Conservation (phyloP, 2,888 invertebrate genomes). For the Chrysina gloriosa region DNA sequence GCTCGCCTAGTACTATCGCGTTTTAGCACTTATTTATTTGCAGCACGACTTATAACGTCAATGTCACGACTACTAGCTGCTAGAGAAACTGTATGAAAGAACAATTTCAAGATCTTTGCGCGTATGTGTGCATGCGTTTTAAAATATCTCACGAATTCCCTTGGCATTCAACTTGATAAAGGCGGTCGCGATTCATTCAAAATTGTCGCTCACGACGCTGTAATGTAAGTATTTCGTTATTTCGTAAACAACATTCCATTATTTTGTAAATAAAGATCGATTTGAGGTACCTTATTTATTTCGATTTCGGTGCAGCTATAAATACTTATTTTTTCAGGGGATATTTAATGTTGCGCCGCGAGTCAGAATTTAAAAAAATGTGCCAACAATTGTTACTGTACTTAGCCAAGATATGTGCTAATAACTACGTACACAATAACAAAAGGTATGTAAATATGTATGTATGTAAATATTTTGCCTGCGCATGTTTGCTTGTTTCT, state of each 20-base stretch:
- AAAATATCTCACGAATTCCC: conserved; percentile 17
- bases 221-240: neutral
- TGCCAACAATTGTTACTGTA: conserved; percentile 4
- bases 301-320: too few species aligned
- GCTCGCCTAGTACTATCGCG: too few species aligned
- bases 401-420: conserved; percentile 14
- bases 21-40: neutral
- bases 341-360: neutral
- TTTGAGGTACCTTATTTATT: neutral
- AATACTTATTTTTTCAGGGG: neutral
- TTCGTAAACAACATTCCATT: neutral
- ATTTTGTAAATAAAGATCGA: neutral
- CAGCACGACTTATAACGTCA: neutral
- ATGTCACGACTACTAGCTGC: conserved; percentile 17
- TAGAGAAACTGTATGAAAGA: conserved; percentile 3
- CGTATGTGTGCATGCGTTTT: neutral
- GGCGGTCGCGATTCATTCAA: neutral
- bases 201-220: neutral
- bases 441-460: neutral
- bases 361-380: neutral
- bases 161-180: conserved; percentile 31
- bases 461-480: conserved; percentile 9
- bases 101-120: neutral
- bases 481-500: neutral
- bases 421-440: too few species aligned